These are phyloP conservation scores for Plebejus argus DNA, from an alignment of 2,888 invertebrate genomes.

Conservation along the genomic window DNA sequence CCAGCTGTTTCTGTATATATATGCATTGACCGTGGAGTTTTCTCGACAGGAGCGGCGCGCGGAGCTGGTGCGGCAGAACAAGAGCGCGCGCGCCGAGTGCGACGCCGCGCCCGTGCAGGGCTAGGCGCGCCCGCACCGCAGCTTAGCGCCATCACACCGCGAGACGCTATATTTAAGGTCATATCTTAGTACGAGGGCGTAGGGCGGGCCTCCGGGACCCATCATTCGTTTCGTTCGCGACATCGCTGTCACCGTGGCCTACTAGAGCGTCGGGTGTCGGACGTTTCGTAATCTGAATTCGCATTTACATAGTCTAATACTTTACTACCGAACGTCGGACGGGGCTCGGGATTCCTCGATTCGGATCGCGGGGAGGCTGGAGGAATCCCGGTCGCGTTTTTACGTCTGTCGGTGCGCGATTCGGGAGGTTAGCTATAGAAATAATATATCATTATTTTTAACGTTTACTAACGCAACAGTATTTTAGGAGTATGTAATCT, in stretches of 20 bases:
- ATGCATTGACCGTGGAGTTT: neutral
- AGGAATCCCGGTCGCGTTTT: slow-evolving; percentile 35
- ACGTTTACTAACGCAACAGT: slow-evolving; percentile 75
- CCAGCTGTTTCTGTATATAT: neutral
- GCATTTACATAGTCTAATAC: slow-evolving; percentile 38
- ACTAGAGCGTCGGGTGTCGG: slow-evolving; percentile 36
- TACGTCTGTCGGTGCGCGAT: slow-evolving; percentile 38
- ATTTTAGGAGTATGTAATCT: slow-evolving; percentile 73
- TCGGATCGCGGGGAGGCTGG: neutral
- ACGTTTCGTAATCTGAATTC: slow-evolving; percentile 36
- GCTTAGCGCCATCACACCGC: slow-evolving; percentile 23
- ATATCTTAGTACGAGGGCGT: slow-evolving; percentile 30
- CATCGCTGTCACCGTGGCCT: slow-evolving; percentile 49
- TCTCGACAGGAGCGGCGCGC: slow-evolving; percentile 91
- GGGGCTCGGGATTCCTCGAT: slow-evolving; percentile 30
- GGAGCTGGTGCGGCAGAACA: slow-evolving; percentile 95
- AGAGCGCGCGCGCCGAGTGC: slow-evolving; percentile 84
- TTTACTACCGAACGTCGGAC: slow-evolving; percentile 37
- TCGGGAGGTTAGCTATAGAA: slow-evolving; percentile 61
- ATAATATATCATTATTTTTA: slow-evolving; percentile 77
- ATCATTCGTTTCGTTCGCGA: slow-evolving; percentile 5
- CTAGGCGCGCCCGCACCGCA: slow-evolving; percentile 45
- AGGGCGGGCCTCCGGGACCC: slow-evolving; percentile 17
- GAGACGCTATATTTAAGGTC: slow-evolving; percentile 26
- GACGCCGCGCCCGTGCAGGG: slow-evolving; percentile 82